A percentile compares a stretch with the other conserved stretches of the same genome.
Evolutionary conservation across 2,888 invertebrate genomes (phyloP).

Genomic region (Drosophila vallismaia): DNA sequence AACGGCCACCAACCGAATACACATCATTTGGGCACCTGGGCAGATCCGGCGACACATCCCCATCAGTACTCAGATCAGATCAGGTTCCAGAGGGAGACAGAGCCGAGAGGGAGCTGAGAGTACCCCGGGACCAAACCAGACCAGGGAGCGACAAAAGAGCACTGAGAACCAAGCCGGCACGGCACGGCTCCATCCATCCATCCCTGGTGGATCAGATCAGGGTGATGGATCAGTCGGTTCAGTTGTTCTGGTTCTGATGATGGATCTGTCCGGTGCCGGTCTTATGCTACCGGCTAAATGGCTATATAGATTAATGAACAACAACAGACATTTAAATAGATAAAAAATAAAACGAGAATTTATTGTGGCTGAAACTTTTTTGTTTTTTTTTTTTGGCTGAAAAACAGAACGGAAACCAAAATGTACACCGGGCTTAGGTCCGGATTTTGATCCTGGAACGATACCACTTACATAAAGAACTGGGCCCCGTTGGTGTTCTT

Average conservation of each 20-base stretch:
- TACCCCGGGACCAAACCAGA: slow-evolving; percentile 9
- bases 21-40: neutral
- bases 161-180: slow-evolving; percentile 2
- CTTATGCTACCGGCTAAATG: slow-evolving; percentile 56
- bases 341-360: slow-evolving; percentile 40
- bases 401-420: slow-evolving; percentile 51
- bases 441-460: slow-evolving; percentile 3
- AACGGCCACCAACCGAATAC: slow-evolving; percentile 18
- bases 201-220: no score
- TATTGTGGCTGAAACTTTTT: slow-evolving; percentile 2
- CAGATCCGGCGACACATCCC: slow-evolving; percentile 9
- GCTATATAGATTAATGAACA: slow-evolving; percentile 81
- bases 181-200: slow-evolving; percentile 8
- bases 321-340: slow-evolving; percentile 71
- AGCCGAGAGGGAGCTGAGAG: neutral
- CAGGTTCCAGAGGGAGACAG: neutral
- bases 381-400: slow-evolving; percentile 13
- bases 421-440: slow-evolving; percentile 7
- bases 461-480: slow-evolving; percentile 96
- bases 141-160: slow-evolving; percentile 18
- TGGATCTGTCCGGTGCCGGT: slow-evolving; percentile 23
- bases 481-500: slow-evolving; percentile 99
- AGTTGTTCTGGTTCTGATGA: slow-evolving; percentile 22
- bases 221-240: slow-evolving; percentile 26
- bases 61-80: slow-evolving; percentile 4